phyloP scores from a whole-genome alignment of 2,797 vertebrate genomes.

The Lerista edwardsae region DNA sequence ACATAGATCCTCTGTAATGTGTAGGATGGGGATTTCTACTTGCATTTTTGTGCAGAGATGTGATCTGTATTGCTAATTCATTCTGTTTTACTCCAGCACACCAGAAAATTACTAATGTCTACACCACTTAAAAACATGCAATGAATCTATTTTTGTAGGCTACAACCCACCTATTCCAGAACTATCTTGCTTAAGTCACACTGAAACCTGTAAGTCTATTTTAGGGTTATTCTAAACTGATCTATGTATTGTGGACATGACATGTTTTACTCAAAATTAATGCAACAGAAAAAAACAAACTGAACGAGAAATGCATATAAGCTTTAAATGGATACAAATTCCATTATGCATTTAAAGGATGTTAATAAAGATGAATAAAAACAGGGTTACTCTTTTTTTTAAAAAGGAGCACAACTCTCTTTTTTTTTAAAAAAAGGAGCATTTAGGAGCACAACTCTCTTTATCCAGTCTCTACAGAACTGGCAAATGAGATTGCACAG shows the following conservation, averaged over 20 bases:
- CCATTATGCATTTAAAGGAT: neutral
- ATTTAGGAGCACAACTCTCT: fast-evolving
- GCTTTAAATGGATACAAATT: neutral
- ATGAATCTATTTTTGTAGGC: neutral
- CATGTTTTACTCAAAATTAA: neutral
- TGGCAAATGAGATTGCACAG: neutral
- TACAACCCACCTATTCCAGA: neutral
- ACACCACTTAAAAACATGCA: neutral
- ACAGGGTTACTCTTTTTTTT: neutral
- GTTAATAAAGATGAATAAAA: constrained; percentile 17
- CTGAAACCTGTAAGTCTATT: neutral
- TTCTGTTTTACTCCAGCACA: constrained; percentile 19
- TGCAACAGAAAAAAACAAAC: neutral
- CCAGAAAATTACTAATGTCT: neutral
- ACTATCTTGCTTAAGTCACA: neutral
- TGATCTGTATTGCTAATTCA: neutral
- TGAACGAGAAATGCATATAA: neutral
- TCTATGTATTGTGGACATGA: neutral
- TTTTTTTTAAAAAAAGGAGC: neutral
- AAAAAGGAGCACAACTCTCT: fast-evolving
- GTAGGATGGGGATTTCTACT: neutral
- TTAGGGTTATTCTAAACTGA: neutral
- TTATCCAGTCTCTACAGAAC: constrained; percentile 24
- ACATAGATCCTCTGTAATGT: neutral
- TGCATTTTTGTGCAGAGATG: constrained; percentile 17